phyloP scores from a whole-genome alignment of 2,888 invertebrate genomes.

The Acanthosepion esculentum region DNA sequence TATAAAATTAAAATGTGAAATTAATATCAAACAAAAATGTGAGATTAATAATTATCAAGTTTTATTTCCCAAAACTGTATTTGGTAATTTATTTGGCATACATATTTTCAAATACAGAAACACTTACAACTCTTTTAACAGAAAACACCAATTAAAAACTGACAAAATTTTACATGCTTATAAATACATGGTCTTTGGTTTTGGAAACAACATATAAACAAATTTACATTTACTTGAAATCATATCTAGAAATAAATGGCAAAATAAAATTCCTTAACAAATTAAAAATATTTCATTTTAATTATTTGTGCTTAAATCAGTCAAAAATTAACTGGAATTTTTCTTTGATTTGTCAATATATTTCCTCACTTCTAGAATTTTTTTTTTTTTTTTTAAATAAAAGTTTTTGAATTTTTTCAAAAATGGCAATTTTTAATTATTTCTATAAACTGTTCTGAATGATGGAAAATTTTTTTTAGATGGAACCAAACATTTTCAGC shows the following conservation, averaged over 20 bases:
- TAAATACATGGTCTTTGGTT: not conserved
- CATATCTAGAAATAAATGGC: not conserved
- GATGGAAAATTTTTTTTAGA: not conserved
- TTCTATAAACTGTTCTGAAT: not conserved
- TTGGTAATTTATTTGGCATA: not conserved
- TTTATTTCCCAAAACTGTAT: constrained; percentile 2
- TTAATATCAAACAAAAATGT: not conserved
- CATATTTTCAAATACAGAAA: not conserved
- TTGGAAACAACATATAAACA: constrained; percentile 33
- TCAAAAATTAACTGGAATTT: not conserved
- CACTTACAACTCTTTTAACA: not conserved
- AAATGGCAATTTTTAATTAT: not conserved
- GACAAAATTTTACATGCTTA: not conserved
- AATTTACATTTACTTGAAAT: not conserved
- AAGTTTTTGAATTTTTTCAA: not conserved
- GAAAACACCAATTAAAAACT: not conserved
- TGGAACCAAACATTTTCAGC: not conserved
- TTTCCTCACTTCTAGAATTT: not conserved
- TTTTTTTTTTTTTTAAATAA: not conserved
- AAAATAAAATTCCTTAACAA: not conserved
- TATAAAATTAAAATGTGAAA: not conserved
- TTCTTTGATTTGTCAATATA: not conserved
- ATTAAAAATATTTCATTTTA: not conserved
- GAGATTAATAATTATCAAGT: constrained; percentile 2
- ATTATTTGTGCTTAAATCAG: not conserved